phyloP scores from a whole-genome alignment of 1,140 invertebrate species.

The Platyscapa corneri region DNA sequence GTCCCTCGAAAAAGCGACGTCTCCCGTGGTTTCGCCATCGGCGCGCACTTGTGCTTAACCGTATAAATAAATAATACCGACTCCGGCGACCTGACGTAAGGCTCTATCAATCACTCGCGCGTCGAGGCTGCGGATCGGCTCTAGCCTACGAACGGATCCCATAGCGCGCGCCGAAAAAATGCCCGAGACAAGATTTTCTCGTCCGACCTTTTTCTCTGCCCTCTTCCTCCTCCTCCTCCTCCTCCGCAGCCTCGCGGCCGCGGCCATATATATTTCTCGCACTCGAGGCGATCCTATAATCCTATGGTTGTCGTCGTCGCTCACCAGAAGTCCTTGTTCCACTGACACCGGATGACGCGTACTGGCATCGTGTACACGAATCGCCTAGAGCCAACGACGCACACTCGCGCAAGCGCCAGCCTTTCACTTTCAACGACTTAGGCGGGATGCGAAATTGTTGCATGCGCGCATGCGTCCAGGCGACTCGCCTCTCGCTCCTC shows the following conservation, averaged over 20 bases:
- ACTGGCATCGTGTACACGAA: neutral
- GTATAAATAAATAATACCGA: neutral
- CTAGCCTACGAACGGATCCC: neutral
- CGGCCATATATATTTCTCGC: neutral
- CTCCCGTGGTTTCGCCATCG: neutral
- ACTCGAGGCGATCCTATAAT: neutral
- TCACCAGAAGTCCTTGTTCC: conserved; percentile 38
- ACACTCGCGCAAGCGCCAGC: neutral
- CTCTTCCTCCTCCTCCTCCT: neutral
- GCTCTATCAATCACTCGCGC: conserved; percentile 15
- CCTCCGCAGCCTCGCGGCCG: neutral
- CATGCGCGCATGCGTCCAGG: neutral
- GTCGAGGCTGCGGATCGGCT: neutral
- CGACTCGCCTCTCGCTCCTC: neutral
- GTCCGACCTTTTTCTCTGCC: neutral
- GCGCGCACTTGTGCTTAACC: neutral
- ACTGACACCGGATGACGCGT: conserved; percentile 50
- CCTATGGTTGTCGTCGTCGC: conserved; percentile 3
- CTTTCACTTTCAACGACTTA: conserved; percentile 46
- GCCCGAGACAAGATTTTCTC: neutral
- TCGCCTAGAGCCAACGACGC: conserved; percentile 11
- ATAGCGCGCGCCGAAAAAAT: conserved; percentile 15
- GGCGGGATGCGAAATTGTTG: conserved; percentile 34
- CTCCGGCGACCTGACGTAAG: conserved; percentile 20
- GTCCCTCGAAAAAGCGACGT: neutral